Percentiles rank a stretch among this genome's conserved stretches.
Evolutionary conservation across 2,888 invertebrate species (phyloP).

Genomic region (Drosophila paramelanica): DNA sequence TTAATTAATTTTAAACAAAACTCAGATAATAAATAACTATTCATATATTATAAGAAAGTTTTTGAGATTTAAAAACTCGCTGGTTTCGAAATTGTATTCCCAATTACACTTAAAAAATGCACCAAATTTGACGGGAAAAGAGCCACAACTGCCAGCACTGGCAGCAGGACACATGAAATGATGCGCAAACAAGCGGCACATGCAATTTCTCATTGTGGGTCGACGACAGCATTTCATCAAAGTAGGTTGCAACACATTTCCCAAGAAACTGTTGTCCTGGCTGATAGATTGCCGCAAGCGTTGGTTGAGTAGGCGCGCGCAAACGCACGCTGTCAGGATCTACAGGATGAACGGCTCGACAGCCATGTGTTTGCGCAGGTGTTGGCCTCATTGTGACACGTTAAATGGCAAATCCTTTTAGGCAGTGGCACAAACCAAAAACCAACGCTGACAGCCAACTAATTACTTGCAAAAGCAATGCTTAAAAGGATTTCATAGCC

Average conservation of each 20-base stretch:
- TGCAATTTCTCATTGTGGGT: conserved; percentile 71
- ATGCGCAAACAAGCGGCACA: conserved; percentile 59
- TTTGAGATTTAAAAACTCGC: no score
- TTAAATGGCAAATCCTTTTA: conserved; percentile 55
- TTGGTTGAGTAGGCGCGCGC: conserved; percentile 28
- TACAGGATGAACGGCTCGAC: not conserved
- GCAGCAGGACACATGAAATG: conserved; percentile 53
- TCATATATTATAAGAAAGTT: no score
- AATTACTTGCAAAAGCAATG: conserved; percentile 67
- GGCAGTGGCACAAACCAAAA: conserved; percentile 54
- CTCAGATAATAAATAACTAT: no score
- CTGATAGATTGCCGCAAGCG: conserved; percentile 50
- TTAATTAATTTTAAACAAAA: no score
- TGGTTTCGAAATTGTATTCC: no score
- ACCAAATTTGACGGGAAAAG: not conserved
- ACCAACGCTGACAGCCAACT: conserved; percentile 71
- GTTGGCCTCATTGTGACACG: conserved; percentile 49
- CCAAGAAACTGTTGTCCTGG: conserved; percentile 25
- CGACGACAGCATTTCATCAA: conserved; percentile 68
- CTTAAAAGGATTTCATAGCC: conserved; percentile 57
- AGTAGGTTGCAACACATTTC: conserved; percentile 64
- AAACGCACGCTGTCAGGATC: conserved; percentile 2
- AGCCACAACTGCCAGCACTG: not conserved
- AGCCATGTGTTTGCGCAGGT: conserved; percentile 53
- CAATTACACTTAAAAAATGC: no score